Conservation (phyloP, 2,888 invertebrate genomes). For the Phengaris arion region DNA sequence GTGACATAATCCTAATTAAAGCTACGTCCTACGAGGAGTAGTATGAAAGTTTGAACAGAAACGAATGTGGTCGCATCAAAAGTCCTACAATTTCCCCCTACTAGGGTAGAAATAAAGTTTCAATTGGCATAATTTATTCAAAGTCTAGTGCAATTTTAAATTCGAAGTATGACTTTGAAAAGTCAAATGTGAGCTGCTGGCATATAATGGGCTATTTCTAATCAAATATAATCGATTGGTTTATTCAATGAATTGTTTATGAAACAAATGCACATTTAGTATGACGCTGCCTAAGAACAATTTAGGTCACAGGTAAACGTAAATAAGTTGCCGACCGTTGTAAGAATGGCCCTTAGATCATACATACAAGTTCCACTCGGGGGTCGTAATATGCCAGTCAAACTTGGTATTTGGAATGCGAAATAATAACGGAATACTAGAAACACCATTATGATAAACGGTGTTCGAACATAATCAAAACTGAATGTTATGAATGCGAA, state of each 20-base stretch:
- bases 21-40: not conserved
- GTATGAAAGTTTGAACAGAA: not conserved
- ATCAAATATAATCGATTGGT: conserved; percentile 12
- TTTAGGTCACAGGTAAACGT: conserved; percentile 51
- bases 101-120: not conserved
- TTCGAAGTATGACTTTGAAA: not conserved
- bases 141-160: conserved; percentile 3
- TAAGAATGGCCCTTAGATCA: conserved; percentile 27
- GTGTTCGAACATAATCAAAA: conserved; percentile 14
- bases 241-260: not conserved
- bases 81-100: not conserved
- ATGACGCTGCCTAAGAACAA: conserved; percentile 50
- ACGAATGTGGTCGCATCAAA: not conserved
- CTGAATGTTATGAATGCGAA: conserved; percentile 13
- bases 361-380: not conserved
- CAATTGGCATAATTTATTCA: conserved; percentile 4
- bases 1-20: not conserved
- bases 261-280: conserved; percentile 41
- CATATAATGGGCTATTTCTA: not conserved
- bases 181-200: conserved; percentile 38
- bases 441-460: conserved; percentile 19
- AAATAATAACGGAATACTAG: not conserved
- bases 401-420: conserved; percentile 9
- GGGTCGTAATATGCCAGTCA: not conserved
- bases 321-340: conserved; percentile 33